Base-by-base conservation (phyloP, 2,888 invertebrate species). In the Melanotus villosus region DNA sequence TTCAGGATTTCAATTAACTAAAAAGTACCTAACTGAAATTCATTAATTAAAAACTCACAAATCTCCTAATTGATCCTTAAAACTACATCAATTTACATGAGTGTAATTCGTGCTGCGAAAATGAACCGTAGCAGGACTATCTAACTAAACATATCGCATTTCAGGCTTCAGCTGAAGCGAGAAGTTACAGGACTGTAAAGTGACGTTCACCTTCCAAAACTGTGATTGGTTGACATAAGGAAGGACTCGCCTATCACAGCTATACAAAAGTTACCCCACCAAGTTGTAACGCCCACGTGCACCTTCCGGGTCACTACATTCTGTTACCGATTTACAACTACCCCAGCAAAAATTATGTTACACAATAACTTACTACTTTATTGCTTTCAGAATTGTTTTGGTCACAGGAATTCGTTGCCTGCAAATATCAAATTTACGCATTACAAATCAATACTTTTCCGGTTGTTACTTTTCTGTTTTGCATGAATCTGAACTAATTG, bases 261-360 rank as follows among this genome's bases (percentile, higher is more conserved):
- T 52, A 30, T 32, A 47, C 47, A 50, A 58, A 38, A 63, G 64
- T 45, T 60, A 67, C 70, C 81, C 79, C 80, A 76, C 80, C 78
- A 79, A 78, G 82, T 81, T 82, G 84, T 82, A 83, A 82, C 83
- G 84, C 84, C 84, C 83, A 82, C 77, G 79, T 83, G 82, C 80
- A 75, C 75, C 75, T 84, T 84, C 84, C 82, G 82, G 83, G 82
- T 84, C 83, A 84, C 80, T 82, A 80, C 77, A 78, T 81, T 76
- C 78, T 77, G 79, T 76, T 79, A 77, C 80, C 81, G 82, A 82
- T 82, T 83, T 82, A 82, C 80, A 78, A 80, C 77, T 67, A 68
- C 65, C 68, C 75, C 66, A 50, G 62, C 65, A 72, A 72, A 73
- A 75, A 75, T 74, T 69, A 71, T 75, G 69, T 75, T 72, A 68